Evolutionary conservation across 2,113 vertebrate genomes (phyloP).

Genomic region (Eublepharis macularius): DNA sequence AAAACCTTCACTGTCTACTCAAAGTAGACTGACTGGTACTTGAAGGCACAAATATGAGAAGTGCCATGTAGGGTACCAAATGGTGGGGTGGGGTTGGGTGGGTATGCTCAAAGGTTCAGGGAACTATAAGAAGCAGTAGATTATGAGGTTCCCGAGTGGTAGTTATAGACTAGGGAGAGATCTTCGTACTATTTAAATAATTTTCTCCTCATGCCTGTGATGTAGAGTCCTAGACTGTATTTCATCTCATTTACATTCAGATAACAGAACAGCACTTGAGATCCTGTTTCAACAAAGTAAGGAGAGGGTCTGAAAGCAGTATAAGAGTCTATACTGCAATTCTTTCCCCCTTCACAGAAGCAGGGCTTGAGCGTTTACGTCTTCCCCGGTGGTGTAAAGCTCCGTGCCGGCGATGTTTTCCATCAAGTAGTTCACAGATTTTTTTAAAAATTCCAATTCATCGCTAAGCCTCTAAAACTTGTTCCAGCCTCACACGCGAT

Average conservation of each 20-base stretch:
- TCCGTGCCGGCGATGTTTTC: not conserved
- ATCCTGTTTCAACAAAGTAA: not conserved
- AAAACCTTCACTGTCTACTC: not conserved
- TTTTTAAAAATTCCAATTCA: not conserved
- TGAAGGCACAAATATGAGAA: not conserved
- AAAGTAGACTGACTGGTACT: not conserved
- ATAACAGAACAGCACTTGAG: not conserved
- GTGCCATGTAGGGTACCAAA: not conserved
- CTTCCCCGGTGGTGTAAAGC: not conserved
- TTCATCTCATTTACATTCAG: not conserved
- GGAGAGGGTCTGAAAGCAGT: not conserved
- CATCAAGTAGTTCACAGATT: too few relatives aligned
- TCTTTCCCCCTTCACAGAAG: not conserved
- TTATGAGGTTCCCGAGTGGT: too few relatives aligned
- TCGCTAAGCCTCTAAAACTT: not conserved
- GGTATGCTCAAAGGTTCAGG: too few relatives aligned
- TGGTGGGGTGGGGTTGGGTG: too few relatives aligned
- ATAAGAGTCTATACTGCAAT: too few relatives aligned
- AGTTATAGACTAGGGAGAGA: too few relatives aligned
- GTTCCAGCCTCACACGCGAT: not conserved
- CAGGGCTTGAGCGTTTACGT: not conserved
- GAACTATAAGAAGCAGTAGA: too few relatives aligned
- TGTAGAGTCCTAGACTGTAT: not conserved
- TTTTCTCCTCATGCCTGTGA: not conserved
- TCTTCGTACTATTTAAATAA: not conserved